phyloP scores from a whole-genome alignment of 2,797 vertebrate genomes.

The Macroramphosus scolopax region DNA sequence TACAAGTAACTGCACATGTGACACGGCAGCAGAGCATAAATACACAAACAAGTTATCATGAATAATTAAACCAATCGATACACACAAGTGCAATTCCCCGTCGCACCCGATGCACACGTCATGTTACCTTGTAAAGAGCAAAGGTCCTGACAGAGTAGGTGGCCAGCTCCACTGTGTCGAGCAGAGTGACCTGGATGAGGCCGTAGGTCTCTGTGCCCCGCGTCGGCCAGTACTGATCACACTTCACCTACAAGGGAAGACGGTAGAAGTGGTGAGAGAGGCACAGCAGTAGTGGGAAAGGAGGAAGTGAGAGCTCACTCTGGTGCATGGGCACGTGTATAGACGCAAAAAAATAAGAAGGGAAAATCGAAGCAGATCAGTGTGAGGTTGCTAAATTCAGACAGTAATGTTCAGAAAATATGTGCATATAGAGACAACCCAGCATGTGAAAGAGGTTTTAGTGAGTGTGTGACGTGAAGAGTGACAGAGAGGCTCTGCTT shows the following conservation, averaged over 20 bases:
- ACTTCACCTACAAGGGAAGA: constrained; percentile 85
- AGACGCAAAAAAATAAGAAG: too few species aligned
- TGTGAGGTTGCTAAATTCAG: constrained; percentile 27
- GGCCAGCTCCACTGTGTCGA: constrained; percentile 95
- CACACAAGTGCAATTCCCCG: background rate
- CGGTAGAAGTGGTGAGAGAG: constrained; percentile 24
- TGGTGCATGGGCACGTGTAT: too few species aligned
- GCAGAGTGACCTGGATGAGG: constrained; percentile 92
- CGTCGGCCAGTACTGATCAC: constrained; percentile 98
- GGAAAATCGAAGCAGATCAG: constrained; percentile 38
- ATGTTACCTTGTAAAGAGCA: constrained; percentile 93
- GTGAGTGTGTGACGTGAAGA: constrained; percentile 33
- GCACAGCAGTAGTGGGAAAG: constrained; percentile 6
- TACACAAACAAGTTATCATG: constrained; percentile 10
- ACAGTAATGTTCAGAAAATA: constrained; percentile 31
- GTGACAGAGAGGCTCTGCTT: constrained; percentile 24
- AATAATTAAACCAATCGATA: constrained; percentile 46
- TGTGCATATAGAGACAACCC: constrained; percentile 26
- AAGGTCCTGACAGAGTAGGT: constrained; percentile 97
- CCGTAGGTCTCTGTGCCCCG: constrained; percentile 96
- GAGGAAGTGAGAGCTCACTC: background rate
- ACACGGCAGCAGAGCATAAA: constrained; percentile 13
- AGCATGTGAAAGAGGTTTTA: constrained; percentile 37
- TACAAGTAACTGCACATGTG: constrained; percentile 2
- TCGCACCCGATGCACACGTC: constrained; percentile 9